Conservation (phyloP, 2,797 vertebrate species). For the Channa striata region DNA sequence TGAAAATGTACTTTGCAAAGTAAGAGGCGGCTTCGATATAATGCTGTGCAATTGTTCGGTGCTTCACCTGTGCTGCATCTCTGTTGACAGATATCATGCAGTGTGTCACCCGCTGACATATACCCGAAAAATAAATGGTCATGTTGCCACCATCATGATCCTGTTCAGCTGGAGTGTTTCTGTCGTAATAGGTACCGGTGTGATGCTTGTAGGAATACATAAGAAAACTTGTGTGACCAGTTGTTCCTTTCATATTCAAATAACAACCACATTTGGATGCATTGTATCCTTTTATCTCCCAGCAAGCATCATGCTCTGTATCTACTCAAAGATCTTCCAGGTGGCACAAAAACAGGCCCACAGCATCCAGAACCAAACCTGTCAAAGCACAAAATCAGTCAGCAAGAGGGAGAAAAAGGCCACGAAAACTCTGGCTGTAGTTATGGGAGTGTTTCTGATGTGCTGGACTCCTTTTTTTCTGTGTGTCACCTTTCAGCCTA, state of each 20-base stretch:
- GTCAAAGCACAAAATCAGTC: slow-evolving; percentile 28
- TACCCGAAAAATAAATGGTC: slow-evolving; percentile 23
- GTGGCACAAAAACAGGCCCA: slow-evolving; percentile 85
- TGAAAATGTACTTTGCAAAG: slow-evolving; percentile 23
- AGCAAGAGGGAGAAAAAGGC: slow-evolving; percentile 84
- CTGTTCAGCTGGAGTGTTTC: slow-evolving; percentile 84
- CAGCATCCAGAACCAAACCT: slow-evolving; percentile 73
- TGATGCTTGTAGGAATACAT: slow-evolving; percentile 81
- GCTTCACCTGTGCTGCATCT: slow-evolving; percentile 51
- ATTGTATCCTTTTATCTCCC: slow-evolving; percentile 83
- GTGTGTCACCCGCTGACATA: slow-evolving; percentile 53
- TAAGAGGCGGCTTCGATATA: slow-evolving; percentile 25
- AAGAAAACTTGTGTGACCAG: slow-evolving; percentile 61
- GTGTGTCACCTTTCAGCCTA: not conserved
- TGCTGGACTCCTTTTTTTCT: slow-evolving; percentile 32
- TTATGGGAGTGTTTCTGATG: slow-evolving; percentile 78
- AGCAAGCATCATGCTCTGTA: slow-evolving; percentile 79
- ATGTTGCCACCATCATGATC: slow-evolving; percentile 76
- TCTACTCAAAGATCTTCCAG: slow-evolving; percentile 88
- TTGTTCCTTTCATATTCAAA: slow-evolving; percentile 25
- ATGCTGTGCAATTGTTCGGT: slow-evolving; percentile 27
- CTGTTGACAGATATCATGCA: slow-evolving; percentile 58
- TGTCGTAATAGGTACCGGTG: slow-evolving; percentile 80
- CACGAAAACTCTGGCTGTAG: slow-evolving; percentile 84
- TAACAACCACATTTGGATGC: slow-evolving; percentile 53